Evolutionary conservation across 2,888 invertebrate species (phyloP).

Genomic region (Atethmia centrago): DNA sequence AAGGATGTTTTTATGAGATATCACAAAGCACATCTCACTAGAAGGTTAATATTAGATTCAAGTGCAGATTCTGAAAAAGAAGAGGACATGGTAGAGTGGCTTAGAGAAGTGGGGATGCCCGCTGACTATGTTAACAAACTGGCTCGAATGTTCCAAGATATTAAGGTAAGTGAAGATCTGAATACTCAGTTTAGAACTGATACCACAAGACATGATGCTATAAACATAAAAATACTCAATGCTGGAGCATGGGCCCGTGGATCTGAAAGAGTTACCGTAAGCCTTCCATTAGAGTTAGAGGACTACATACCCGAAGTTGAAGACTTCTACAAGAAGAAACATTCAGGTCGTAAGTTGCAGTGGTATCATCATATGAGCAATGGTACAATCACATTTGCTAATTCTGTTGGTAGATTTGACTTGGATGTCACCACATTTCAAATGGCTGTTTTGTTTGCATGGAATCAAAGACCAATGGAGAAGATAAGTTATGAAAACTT

Average conservation of each 20-base stretch:
- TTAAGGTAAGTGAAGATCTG: constrained; percentile 99
- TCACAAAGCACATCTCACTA: constrained; percentile 99
- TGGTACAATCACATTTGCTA: constrained; percentile 98
- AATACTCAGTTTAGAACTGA: constrained; percentile 97
- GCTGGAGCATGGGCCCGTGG: constrained; percentile 99
- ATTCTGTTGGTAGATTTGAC: constrained; percentile 98
- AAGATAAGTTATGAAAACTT: constrained; percentile 99
- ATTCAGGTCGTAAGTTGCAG: constrained; percentile 98
- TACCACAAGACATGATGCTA: constrained; percentile 95
- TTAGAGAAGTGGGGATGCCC: constrained; percentile 99
- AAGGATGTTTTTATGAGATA: constrained; percentile 99
- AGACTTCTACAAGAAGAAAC: constrained; percentile 99
- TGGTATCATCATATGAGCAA: constrained; percentile 99
- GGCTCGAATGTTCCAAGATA: constrained; percentile 99
- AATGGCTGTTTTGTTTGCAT: constrained; percentile 99
- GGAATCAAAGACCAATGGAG: constrained; percentile 98
- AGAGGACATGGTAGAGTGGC: constrained; percentile 99
- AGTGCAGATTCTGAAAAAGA: constrained; percentile 99
- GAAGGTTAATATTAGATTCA: constrained; percentile 98
- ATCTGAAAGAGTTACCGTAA: constrained; percentile 98
- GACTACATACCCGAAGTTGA: constrained; percentile 99
- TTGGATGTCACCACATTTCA: constrained; percentile 99
- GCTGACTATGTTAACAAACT: constrained; percentile 99
- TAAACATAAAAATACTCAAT: constrained; percentile 99
- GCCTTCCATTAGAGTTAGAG: constrained; percentile 98